These are phyloP conservation scores for Ctenodactylus gundi DNA, from an alignment of 2,113 vertebrate species.

Conservation along the genomic window DNA sequence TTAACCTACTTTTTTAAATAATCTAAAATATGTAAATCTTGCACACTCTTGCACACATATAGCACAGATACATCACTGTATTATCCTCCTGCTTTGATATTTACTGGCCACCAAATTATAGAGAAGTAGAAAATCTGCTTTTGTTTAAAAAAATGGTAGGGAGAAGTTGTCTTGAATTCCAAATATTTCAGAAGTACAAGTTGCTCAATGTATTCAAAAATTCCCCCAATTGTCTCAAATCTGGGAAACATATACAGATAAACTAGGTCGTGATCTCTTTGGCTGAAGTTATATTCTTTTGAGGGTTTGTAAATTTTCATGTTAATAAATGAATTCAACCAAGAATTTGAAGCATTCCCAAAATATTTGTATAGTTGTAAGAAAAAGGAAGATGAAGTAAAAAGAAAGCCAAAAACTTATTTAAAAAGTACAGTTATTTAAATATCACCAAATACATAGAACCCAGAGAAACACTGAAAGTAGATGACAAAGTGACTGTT, in stretches of 20 bases:
- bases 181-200: background rate
- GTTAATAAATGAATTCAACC: background rate
- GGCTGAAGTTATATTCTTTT: background rate
- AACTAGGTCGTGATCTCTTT: background rate
- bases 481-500: background rate
- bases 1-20: background rate
- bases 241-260: background rate
- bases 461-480: background rate
- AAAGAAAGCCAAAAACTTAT: background rate
- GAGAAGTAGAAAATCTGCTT: background rate
- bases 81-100: background rate
- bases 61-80: background rate
- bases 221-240: background rate
- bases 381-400: constrained; percentile 48
- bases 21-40: background rate
- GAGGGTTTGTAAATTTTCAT: constrained; percentile 4
- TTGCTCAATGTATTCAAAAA: background rate
- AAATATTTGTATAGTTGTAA: background rate
- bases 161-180: background rate
- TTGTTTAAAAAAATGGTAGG: background rate
- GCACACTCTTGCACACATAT: background rate
- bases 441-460: background rate
- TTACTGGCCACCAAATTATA: background rate
- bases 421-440: background rate
- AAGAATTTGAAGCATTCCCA: background rate